Conservation (phyloP, 2,113 vertebrate species). For the Sander lucioperca region DNA sequence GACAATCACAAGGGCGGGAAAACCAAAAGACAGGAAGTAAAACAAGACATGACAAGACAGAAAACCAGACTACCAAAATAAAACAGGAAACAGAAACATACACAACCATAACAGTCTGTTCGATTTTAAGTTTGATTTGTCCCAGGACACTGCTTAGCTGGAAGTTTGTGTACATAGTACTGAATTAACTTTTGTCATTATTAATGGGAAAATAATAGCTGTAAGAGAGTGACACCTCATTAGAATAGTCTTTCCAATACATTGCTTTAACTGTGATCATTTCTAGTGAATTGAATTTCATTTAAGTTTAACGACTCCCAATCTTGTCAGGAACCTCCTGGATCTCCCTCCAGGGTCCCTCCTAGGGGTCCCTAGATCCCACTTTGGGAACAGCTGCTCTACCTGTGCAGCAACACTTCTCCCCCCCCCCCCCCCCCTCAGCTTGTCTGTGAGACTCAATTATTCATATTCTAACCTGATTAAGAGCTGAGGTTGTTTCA, state of each 20-base stretch:
- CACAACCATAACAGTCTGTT: too few species aligned
- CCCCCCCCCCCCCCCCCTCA: background rate
- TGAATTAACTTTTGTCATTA: conserved; percentile 5
- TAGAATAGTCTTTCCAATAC: too few species aligned
- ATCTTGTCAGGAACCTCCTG: conserved; percentile 18
- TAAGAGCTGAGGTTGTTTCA: conserved; percentile 52
- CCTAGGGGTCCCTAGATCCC: conserved; percentile 6
- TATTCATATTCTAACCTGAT: conserved; percentile 59
- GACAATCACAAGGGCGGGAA: too few species aligned
- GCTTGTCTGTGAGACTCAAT: conserved; percentile 39
- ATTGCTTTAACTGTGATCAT: too few species aligned
- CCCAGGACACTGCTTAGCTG: background rate
- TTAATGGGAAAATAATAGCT: background rate
- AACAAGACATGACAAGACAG: too few species aligned
- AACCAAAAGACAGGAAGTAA: too few species aligned
- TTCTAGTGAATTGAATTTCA: conserved; percentile 18
- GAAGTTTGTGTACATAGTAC: background rate
- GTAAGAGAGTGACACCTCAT: background rate
- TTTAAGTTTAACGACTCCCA: background rate
- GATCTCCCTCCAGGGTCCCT: conserved; percentile 13
- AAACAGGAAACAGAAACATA: too few species aligned
- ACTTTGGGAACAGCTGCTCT: conserved; percentile 12
- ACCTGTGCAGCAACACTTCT: conserved; percentile 27
- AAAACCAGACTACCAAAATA: too few species aligned
- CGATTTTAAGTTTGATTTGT: background rate